Base-by-base conservation (phyloP, 2,113 vertebrate species). In the Pollimyrus isidori region DNA sequence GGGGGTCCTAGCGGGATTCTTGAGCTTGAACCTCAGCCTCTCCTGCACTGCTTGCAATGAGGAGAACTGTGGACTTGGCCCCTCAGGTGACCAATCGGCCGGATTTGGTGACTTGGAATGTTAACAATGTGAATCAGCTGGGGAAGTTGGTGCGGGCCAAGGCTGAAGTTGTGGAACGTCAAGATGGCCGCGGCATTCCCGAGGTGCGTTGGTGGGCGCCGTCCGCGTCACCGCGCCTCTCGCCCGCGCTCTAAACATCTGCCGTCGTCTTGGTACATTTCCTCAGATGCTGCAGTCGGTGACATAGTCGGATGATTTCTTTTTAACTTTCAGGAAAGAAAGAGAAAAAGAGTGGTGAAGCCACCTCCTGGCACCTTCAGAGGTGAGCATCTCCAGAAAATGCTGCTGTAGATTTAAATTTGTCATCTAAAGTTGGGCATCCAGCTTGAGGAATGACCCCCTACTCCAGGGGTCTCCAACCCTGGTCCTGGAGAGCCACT, bases 31-130 rank as follows among this genome's bases (percentile, higher is more conserved):
- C n/a, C n/a, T n/a, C n/a, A 11, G 58, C n/a, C 58, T 11, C 9
- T 65, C 83, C 7, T 3, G 45, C 23, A 5, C 3, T 4, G 83
- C 39, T 26, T 1, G 23, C n/a, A 3, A n/a, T 13, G 87, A 86
- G 35, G 73, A 17, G 15, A 42, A 35, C 30, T 10, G 39, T 13
- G 45, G 3, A 4, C 56, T 46, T 23, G 30, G n/a, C n/a, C 89
- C 53, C 88, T 39, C 87, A 96, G 96, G 93, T 95, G 89, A 3
- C 88, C 11, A 91, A 95, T 80, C 92, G 96, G 21, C 93, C 93
- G 21, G 96, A 96, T 86, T 92, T 96, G 92, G 92, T 95, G 87
- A 95, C 93, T 7, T 95, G 95, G 95, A 93, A 94, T 85, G 90
- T n/a, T 2, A 88, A 50, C 90, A 85, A 35, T 30, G 30, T 46